Base-by-base conservation (phyloP, 2,113 vertebrate species). In the Coptodon rendalli region DNA sequence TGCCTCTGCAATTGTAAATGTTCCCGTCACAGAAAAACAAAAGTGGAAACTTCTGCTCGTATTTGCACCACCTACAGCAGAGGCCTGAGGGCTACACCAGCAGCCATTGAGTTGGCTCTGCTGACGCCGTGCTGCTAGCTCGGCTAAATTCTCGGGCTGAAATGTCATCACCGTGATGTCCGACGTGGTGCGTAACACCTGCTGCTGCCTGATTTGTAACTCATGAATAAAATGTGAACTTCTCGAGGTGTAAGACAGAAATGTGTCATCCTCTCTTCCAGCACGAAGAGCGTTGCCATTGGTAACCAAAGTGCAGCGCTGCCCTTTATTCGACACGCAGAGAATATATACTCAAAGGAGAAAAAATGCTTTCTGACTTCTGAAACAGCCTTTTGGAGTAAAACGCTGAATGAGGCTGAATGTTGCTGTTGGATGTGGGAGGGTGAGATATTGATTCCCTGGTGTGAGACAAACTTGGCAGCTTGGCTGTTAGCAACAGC, bases 401-500 rank as follows among this genome's bases (percentile, higher is more conserved):
- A 82, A 57, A 6, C 9, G 24, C 17, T 90, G 88, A 87, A 86
- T 84, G 87, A 40, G 78, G 71, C 66, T 85, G 90, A 84, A 34
- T 36, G 54, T 63, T 82, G 86, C 27, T 63, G 89, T 40, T 45
- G 87, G 85, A 54, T 10, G 89, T 91, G 88, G 87, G 92, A 86
- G 89, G 89, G 56, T 38, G 87, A 83, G 82, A 73, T 86, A 85
- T 87, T 6, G 89, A 90, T 80, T 88, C 89, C 71, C 81, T 22
- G 86, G 76, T 80, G 84, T 76, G 89, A 92, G 22, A 87, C 83
- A 84, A 89, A 91, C 78, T 36, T 54, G 82, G 57, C 82, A 91
- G 71, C 84, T 71, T 1, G 31, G 45, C 80, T 50, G 56, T 81
- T 80, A 29, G 45, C 78, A 86, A 8, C 82, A 50, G 34, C 91